These are phyloP conservation scores for Graphium colonna DNA, from an alignment of 2,888 invertebrate species.

Conservation along the genomic window DNA sequence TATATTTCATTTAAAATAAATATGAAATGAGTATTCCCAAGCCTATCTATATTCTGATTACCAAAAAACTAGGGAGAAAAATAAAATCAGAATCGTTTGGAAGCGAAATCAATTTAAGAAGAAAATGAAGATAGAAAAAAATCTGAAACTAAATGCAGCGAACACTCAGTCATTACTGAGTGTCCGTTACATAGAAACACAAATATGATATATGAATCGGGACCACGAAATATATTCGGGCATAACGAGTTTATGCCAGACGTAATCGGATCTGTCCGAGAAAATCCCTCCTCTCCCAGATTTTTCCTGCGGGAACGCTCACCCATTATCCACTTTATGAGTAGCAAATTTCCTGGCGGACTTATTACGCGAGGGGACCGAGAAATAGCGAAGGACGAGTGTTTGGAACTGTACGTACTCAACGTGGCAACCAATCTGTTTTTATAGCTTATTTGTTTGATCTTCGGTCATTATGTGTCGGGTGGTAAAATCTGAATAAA, in stretches of 20 bases:
- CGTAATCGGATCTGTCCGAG: constrained; percentile 30
- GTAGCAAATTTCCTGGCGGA: constrained; percentile 31
- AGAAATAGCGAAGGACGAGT: constrained; percentile 8
- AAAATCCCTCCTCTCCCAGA: constrained; percentile 30
- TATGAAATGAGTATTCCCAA: no score
- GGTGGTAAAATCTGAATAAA: background rate
- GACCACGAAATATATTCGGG: constrained; percentile 18
- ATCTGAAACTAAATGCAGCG: background rate
- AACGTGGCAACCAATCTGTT: background rate
- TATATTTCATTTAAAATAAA: background rate
- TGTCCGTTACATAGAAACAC: no score
- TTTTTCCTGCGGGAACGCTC: constrained; percentile 27
- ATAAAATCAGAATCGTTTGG: no score
- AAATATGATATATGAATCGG: constrained; percentile 9
- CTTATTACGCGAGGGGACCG: constrained; percentile 24
- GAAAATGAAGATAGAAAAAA: no score
- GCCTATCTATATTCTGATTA: no score
- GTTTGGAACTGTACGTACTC: background rate
- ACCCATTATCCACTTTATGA: constrained; percentile 32
- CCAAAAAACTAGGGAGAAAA: no score
- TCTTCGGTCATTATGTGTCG: background rate
- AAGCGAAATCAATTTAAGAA: no score
- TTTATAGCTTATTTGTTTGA: constrained; percentile 5
- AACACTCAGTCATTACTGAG: constrained; percentile 2
- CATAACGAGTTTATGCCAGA: constrained; percentile 25